These are phyloP conservation scores for Melieria picta DNA, from an alignment of 2,888 invertebrate species.

Conservation along the genomic window DNA sequence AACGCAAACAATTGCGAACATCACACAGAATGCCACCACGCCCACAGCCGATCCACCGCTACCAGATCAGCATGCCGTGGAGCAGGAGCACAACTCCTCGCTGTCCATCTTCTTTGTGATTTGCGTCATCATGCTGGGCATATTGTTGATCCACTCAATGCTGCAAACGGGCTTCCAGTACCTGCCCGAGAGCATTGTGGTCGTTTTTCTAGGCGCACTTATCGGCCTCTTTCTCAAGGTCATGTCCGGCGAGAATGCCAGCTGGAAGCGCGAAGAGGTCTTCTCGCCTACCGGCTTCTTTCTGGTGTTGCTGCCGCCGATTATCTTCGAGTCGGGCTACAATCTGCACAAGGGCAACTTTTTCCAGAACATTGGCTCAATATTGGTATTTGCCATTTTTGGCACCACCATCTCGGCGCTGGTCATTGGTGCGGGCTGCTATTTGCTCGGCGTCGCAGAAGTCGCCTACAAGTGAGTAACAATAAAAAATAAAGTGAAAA, in stretches of 20 bases:
- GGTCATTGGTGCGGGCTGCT: slow-evolving; percentile 96
- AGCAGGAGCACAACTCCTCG: slow-evolving; percentile 96
- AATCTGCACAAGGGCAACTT: slow-evolving; percentile 98
- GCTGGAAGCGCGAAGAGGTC: slow-evolving; percentile 97
- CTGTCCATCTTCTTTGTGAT: slow-evolving; percentile 98
- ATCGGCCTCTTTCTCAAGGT: slow-evolving; percentile 92
- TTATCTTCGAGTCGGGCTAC: slow-evolving; percentile 99
- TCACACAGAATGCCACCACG: slow-evolving; percentile 61
- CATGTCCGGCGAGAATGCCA: slow-evolving; percentile 85
- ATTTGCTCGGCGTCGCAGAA: slow-evolving; percentile 89
- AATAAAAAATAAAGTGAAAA: neutral
- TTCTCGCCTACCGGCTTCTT: slow-evolving; percentile 99
- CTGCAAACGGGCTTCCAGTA: slow-evolving; percentile 95
- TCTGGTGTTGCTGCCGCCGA: slow-evolving; percentile 94
- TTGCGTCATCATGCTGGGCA: slow-evolving; percentile 93
- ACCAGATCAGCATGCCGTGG: slow-evolving; percentile 90
- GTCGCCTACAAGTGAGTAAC: slow-evolving; percentile 79
- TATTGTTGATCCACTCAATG: slow-evolving; percentile 93
- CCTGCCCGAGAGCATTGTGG: slow-evolving; percentile 96
- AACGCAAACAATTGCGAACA: slow-evolving; percentile 24
- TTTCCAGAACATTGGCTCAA: slow-evolving; percentile 98
- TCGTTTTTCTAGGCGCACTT: slow-evolving; percentile 92
- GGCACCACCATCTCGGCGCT: slow-evolving; percentile 97
- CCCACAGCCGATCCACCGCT: slow-evolving; percentile 80
- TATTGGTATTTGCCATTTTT: slow-evolving; percentile 95